Percentiles rank a stretch among this genome's conserved stretches.
Conservation (phyloP, 2,113 vertebrate species). For the Cyanocitta stelleri region DNA sequence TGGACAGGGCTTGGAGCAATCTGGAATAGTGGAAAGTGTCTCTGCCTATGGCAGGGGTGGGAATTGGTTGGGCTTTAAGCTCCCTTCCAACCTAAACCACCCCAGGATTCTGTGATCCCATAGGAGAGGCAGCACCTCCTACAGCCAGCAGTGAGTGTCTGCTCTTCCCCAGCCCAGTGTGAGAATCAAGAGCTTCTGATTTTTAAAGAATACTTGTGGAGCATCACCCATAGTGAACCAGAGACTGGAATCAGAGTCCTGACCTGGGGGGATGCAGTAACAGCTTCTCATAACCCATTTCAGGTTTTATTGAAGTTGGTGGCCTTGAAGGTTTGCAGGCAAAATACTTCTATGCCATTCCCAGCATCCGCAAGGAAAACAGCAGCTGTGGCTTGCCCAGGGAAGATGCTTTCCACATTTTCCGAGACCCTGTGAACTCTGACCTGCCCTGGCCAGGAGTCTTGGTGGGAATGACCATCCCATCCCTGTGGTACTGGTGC, state of each 20-base stretch:
- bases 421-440: conserved; percentile 86
- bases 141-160: not conserved
- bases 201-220: no score
- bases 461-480: conserved; percentile 90
- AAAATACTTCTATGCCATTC: conserved; percentile 81
- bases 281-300: not conserved
- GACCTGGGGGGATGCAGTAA: not conserved
- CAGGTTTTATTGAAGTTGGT: conserved; percentile 86
- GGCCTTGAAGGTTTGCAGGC: conserved; percentile 82
- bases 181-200: not conserved
- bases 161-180: fast-evolving
- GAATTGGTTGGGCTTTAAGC: not conserved
- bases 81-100: not conserved
- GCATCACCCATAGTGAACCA: not conserved
- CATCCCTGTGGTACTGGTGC: conserved; percentile 98
- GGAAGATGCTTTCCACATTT: conserved; percentile 88
- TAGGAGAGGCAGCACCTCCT: not conserved
- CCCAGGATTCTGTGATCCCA: not conserved
- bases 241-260: not conserved
- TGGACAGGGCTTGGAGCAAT: fast-evolving
- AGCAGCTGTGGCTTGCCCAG: conserved; percentile 89
- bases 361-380: conserved; percentile 77
- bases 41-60: not conserved
- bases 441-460: conserved; percentile 95
- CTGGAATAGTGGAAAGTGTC: not conserved